Evolutionary conservation across 2,797 vertebrate species (phyloP).

Genomic region (Masticophis lateralis): DNA sequence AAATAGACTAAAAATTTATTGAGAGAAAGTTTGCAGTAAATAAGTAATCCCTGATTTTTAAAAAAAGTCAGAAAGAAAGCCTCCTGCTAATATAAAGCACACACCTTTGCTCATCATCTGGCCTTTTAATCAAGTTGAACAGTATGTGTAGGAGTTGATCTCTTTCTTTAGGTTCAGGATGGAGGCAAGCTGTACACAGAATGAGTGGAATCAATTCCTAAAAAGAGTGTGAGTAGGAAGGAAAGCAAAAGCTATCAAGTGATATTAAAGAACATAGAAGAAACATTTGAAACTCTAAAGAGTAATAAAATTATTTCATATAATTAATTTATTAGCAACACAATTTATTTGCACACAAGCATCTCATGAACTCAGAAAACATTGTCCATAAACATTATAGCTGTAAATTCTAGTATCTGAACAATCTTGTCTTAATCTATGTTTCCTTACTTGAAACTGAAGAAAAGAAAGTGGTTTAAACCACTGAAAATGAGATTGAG

Average conservation of each 20-base stretch:
- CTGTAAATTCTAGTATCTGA: slow-evolving; percentile 21
- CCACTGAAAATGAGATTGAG: slow-evolving; percentile 32
- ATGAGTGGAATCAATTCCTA: slow-evolving; percentile 98
- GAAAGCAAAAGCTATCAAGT: slow-evolving; percentile 49
- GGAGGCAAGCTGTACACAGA: slow-evolving; percentile 96
- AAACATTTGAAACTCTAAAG: slow-evolving; percentile 36
- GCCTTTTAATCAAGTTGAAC: slow-evolving; percentile 97
- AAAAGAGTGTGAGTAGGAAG: slow-evolving; percentile 43
- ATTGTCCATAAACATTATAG: not conserved
- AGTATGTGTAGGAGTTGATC: slow-evolving; percentile 98
- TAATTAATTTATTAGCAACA: slow-evolving; percentile 25
- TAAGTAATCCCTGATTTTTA: not conserved
- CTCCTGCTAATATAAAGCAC: slow-evolving; percentile 18
- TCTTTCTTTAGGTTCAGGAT: slow-evolving; percentile 96
- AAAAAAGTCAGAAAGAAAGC: not conserved
- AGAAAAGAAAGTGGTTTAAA: slow-evolving; percentile 34
- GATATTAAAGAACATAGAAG: slow-evolving; percentile 28
- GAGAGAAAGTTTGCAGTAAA: not conserved
- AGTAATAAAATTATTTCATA: slow-evolving; percentile 32
- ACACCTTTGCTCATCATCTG: slow-evolving; percentile 96
- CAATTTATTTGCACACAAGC: slow-evolving; percentile 33
- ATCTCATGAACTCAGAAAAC: slow-evolving; percentile 40
- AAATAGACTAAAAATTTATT: not conserved
- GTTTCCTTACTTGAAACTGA: slow-evolving; percentile 41
- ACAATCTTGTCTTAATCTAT: slow-evolving; percentile 37